Conservation (phyloP, 2,797 vertebrate genomes). For the Hippocampus kuda region DNA sequence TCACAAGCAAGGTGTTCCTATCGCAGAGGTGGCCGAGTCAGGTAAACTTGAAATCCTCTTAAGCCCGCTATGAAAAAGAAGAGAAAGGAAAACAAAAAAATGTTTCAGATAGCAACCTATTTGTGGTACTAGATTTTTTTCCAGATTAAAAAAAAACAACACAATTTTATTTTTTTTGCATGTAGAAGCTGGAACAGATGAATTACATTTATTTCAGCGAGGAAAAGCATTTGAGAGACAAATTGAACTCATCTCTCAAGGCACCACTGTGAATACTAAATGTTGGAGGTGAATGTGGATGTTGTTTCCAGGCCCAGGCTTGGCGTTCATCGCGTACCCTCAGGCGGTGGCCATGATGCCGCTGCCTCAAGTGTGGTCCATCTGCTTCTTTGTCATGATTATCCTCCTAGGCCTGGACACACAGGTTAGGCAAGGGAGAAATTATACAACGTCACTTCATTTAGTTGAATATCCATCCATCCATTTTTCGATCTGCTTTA, state of each 20-base stretch:
- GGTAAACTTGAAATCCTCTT: slow-evolving; percentile 42
- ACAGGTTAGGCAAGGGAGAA: slow-evolving; percentile 59
- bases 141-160: too few species aligned
- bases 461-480: too few species aligned
- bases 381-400: slow-evolving; percentile 86
- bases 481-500: too few species aligned
- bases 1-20: slow-evolving; percentile 57
- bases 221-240: too few species aligned
- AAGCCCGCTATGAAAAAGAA: not conserved
- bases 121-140: too few species aligned
- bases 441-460: too few species aligned
- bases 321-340: slow-evolving; percentile 86
- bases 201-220: too few species aligned
- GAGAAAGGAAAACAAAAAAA: not conserved
- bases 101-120: too few species aligned
- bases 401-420: slow-evolving; percentile 85
- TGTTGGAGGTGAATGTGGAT: not conserved
- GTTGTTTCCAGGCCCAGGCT: slow-evolving; percentile 74
- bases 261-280: too few species aligned
- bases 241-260: too few species aligned
- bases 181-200: too few species aligned
- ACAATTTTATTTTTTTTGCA: too few species aligned
- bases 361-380: slow-evolving; percentile 79
- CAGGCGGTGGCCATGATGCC: slow-evolving; percentile 87
- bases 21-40: slow-evolving; percentile 68